Evolutionary conservation across 2,797 vertebrate species (phyloP).

Genomic region (Sebastes hopkinsi): DNA sequence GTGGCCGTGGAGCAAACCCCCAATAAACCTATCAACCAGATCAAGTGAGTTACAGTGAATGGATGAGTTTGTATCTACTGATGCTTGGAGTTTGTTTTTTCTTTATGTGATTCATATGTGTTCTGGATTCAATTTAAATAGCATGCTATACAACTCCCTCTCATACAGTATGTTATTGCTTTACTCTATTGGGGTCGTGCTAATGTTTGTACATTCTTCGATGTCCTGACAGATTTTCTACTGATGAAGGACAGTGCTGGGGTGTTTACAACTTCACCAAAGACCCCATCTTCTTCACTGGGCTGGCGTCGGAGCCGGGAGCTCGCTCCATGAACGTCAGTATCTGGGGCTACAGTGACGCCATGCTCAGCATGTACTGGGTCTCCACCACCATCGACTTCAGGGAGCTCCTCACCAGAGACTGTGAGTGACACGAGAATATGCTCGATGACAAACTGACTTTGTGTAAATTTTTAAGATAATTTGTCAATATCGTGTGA

Average conservation of each 20-base stretch:
- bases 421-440: slow-evolving; percentile 82
- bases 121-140: not conserved
- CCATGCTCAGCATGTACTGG: slow-evolving; percentile 86
- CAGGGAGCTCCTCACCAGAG: slow-evolving; percentile 88
- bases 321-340: slow-evolving; percentile 95
- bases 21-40: slow-evolving; percentile 78
- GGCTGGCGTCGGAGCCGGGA: slow-evolving; percentile 93
- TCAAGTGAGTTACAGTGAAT: slow-evolving; percentile 83
- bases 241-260: slow-evolving; percentile 97
- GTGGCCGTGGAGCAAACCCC: slow-evolving; percentile 89
- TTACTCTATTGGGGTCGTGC: not conserved
- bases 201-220: not conserved
- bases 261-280: slow-evolving; percentile 84
- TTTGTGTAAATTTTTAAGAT: not conserved
- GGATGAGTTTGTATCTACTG: not conserved
- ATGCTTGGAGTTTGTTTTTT: not conserved
- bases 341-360: slow-evolving; percentile 91
- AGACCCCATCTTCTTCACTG: slow-evolving; percentile 90
- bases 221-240: slow-evolving; percentile 88
- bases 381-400: slow-evolving; percentile 95
- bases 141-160: not conserved
- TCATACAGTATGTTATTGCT: not conserved
- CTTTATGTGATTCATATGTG: not conserved
- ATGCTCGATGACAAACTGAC: not conserved
- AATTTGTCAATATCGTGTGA: not conserved